phyloP scores from a whole-genome alignment of 2,797 vertebrate species.

The Caiman crocodilus region DNA sequence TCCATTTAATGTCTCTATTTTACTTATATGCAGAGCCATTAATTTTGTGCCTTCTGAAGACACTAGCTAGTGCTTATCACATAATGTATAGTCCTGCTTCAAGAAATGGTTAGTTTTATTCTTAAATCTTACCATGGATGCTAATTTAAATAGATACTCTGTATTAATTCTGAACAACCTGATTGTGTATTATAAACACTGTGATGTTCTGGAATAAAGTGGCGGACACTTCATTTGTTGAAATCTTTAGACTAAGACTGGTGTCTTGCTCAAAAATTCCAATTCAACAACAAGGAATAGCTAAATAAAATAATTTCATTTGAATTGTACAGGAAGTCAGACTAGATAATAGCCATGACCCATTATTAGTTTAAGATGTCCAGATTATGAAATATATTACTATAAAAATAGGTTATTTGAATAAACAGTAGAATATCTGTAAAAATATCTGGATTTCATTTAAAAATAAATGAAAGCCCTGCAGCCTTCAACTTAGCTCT shows the following conservation, averaged over 20 bases:
- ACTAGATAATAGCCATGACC: background rate
- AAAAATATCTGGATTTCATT: background rate
- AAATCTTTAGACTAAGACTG: background rate
- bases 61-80: background rate
- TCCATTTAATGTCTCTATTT: background rate
- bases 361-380: background rate
- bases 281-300: conserved; percentile 10
- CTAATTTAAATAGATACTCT: background rate
- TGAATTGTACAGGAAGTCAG: background rate
- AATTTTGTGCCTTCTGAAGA: background rate
- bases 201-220: background rate
- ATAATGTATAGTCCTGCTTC: background rate
- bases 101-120: background rate
- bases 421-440: conserved; percentile 8
- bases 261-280: background rate
- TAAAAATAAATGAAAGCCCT: conserved; percentile 38
- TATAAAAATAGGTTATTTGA: background rate
- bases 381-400: background rate
- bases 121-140: background rate
- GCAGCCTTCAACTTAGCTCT: conserved; percentile 17
- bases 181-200: background rate
- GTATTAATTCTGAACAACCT: background rate
- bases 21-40: background rate
- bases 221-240: background rate
- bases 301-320: background rate